Percentiles rank a stretch among this genome's conserved stretches.
These are phyloP conservation scores for Trinectes maculatus DNA, from an alignment of 2,113 vertebrate genomes.

Conservation along the genomic window DNA sequence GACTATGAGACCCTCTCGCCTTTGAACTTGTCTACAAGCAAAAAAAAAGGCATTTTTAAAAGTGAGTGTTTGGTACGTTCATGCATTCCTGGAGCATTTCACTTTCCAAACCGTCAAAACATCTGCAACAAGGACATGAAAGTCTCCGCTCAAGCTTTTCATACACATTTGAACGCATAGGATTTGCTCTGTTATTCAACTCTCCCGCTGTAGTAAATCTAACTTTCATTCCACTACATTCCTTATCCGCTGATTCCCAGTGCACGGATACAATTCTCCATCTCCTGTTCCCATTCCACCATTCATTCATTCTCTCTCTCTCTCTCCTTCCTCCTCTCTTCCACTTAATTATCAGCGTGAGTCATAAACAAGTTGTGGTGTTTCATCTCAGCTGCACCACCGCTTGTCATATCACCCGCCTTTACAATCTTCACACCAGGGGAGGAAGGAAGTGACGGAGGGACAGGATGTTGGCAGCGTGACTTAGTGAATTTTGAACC, in stretches of 20 bases:
- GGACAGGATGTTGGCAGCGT: background rate
- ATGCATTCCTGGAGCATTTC: no score
- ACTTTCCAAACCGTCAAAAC: slow-evolving; percentile 11
- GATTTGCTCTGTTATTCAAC: slow-evolving; percentile 10
- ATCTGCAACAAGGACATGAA: slow-evolving; percentile 32
- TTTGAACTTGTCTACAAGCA: background rate
- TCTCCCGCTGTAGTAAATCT: slow-evolving; percentile 3
- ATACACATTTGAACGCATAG: background rate
- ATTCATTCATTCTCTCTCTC: background rate
- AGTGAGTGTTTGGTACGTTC: background rate
- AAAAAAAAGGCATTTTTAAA: slow-evolving; percentile 5
- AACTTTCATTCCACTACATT: slow-evolving; percentile 21
- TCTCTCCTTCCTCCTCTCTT: background rate
- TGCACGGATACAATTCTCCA: slow-evolving; percentile 16
- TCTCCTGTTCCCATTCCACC: background rate
- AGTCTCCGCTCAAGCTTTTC: slow-evolving; percentile 24
- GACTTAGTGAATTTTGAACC: background rate
- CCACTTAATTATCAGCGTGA: slow-evolving; percentile 27
- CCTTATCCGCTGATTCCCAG: slow-evolving; percentile 25
- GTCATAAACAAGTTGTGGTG: slow-evolving; percentile 15
- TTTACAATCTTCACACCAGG: background rate
- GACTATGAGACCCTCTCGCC: background rate
- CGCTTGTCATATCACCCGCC: background rate
- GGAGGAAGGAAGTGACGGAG: slow-evolving; percentile 6
- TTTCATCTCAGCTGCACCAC: slow-evolving; percentile 10